phyloP scores from a whole-genome alignment of 2,113 vertebrate genomes.

The Trematocara macrostoma region DNA sequence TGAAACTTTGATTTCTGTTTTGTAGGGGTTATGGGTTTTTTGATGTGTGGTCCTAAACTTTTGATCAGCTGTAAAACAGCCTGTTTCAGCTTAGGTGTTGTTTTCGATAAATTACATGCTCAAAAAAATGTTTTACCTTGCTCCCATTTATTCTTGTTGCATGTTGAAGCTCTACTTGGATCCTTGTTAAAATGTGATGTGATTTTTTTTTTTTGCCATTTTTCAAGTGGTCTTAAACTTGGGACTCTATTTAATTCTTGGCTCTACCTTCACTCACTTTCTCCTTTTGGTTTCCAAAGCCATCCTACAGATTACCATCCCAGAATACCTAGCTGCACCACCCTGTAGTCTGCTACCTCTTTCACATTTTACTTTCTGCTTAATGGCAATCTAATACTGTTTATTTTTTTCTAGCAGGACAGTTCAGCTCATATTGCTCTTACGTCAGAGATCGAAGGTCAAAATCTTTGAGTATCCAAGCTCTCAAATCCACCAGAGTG shows the following conservation, averaged over 20 bases:
- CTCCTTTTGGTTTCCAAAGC: neutral
- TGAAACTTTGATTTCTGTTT: neutral
- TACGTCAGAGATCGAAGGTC: neutral
- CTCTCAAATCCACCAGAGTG: neutral
- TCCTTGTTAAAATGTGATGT: neutral
- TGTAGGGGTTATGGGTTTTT: neutral
- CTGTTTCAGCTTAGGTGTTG: neutral
- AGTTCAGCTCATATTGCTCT: neutral
- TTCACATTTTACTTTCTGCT: neutral
- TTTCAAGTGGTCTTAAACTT: neutral
- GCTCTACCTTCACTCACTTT: neutral
- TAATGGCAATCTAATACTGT: neutral
- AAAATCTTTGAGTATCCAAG: neutral
- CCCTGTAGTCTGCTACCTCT: neutral
- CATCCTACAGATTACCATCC: neutral
- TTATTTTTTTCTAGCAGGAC: neutral
- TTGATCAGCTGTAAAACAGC: neutral
- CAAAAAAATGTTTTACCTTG: neutral
- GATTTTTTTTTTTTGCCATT: neutral
- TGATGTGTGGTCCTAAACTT: neutral
- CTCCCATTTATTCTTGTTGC: neutral
- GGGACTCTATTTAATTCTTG: neutral
- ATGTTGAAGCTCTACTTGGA: neutral
- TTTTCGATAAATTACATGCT: neutral
- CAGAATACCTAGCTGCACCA: neutral